A percentile compares a stretch with the other conserved stretches of the same genome.
Conservation (phyloP, 1,140 invertebrate genomes). For the Meteorus sp. region DNA sequence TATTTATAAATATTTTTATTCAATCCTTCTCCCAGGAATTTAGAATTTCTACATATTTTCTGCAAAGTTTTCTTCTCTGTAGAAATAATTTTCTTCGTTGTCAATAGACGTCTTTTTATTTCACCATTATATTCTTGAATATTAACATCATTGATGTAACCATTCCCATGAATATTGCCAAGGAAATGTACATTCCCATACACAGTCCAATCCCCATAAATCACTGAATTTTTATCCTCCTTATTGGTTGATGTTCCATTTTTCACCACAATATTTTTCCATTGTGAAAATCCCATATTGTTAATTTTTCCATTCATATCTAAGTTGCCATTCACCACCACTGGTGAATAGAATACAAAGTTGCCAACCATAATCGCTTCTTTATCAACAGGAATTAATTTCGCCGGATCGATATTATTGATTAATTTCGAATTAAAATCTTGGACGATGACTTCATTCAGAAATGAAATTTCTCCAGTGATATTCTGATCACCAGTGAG, state of each 20-base stretch:
- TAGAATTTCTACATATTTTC: conserved; percentile 43
- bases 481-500: conserved; percentile 37
- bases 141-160: conserved; percentile 42
- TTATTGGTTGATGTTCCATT: conserved; percentile 31
- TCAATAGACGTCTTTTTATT: conserved; percentile 31
- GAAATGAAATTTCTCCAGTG: conserved; percentile 37
- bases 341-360: conserved; percentile 43
- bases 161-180: conserved; percentile 37
- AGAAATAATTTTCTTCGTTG: conserved; percentile 32
- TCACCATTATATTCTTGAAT: conserved; percentile 34
- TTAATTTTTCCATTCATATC: conserved; percentile 39
- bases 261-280: conserved; percentile 41
- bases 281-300: conserved; percentile 38
- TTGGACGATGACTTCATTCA: conserved; percentile 23
- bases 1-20: conserved; percentile 52
- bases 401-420: conserved; percentile 35
- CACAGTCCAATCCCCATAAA: conserved; percentile 46
- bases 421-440: conserved; percentile 37
- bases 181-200: conserved; percentile 43
- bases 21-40: conserved; percentile 31
- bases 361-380: conserved; percentile 35
- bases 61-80: conserved; percentile 39
- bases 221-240: too few relatives aligned
- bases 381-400: conserved; percentile 30
- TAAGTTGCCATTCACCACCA: conserved; percentile 42